phyloP scores from a whole-genome alignment of 2,888 invertebrate genomes.

The Eudasyphora cyanicolor region DNA sequence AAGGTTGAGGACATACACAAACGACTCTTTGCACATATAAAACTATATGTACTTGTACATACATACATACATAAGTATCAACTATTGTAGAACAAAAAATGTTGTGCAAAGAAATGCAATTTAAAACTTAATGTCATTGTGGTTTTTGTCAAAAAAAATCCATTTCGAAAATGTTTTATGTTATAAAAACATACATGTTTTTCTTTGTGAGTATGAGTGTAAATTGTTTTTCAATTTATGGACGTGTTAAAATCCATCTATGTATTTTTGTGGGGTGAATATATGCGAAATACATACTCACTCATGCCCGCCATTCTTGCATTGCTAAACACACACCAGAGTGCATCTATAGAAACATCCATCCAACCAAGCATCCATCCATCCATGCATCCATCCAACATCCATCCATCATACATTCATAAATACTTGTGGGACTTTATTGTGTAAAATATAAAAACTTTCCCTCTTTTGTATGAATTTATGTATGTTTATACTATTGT shows the following conservation, averaged over 20 bases:
- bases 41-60: too few species aligned
- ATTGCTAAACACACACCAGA: constrained; percentile 19
- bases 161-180: constrained; percentile 1
- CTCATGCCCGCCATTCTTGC: neutral
- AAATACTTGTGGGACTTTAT: constrained; percentile 29
- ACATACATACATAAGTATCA: neutral
- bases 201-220: neutral
- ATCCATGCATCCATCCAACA: too few species aligned
- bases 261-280: too few species aligned
- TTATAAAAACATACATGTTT: neutral
- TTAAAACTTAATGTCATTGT: constrained; percentile 26
- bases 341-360: constrained; percentile 8
- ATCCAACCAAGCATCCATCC: neutral
- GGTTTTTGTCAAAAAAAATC: neutral
- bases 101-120: constrained; percentile 8
- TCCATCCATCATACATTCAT: constrained; percentile 19
- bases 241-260: neutral
- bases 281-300: neutral
- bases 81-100: neutral
- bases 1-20: neutral
- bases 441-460: constrained; percentile 26
- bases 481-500: neutral
- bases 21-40: too few species aligned
- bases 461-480: constrained; percentile 5
- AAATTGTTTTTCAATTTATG: constrained; percentile 17